Evolutionary conservation across 2,113 vertebrate genomes (phyloP).

Genomic region (Tetrao urogallus): DNA sequence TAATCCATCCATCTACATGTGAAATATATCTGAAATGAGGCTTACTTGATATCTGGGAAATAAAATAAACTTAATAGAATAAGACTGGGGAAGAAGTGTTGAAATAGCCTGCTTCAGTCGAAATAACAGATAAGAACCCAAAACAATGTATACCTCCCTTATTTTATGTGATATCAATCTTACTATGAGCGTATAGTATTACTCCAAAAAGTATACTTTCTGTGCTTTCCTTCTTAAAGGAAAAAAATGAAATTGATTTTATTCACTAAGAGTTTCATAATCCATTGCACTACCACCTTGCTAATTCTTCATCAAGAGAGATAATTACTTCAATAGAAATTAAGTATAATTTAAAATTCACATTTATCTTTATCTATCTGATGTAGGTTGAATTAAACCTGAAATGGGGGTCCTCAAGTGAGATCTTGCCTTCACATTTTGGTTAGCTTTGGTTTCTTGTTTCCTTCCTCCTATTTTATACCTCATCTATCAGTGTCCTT

Average conservation of each 20-base stretch:
- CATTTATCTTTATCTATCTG: slow-evolving; percentile 71
- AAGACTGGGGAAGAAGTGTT: background rate
- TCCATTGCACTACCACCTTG: slow-evolving; percentile 66
- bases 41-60: background rate
- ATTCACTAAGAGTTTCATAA: slow-evolving; percentile 67
- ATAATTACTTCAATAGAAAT: slow-evolving; percentile 75
- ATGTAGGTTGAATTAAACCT: slow-evolving; percentile 55
- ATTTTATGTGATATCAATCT: slow-evolving; percentile 6
- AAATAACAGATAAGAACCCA: background rate
- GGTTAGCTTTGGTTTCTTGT: background rate
- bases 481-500: background rate
- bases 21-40: slow-evolving; percentile 1
- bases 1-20: slow-evolving; percentile 47
- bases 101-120: background rate
- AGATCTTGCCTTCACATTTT: background rate
- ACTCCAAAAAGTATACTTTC: slow-evolving; percentile 37
- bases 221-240: slow-evolving; percentile 67
- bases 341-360: slow-evolving; percentile 72
- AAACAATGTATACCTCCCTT: background rate
- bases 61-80: background rate
- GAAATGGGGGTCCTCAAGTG: background rate
- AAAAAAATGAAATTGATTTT: slow-evolving; percentile 70
- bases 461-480: background rate
- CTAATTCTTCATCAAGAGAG: slow-evolving; percentile 73
- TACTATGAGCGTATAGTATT: background rate